phyloP scores from a whole-genome alignment of 2,113 vertebrate genomes.

The Leptobrachium ailaonicum region DNA sequence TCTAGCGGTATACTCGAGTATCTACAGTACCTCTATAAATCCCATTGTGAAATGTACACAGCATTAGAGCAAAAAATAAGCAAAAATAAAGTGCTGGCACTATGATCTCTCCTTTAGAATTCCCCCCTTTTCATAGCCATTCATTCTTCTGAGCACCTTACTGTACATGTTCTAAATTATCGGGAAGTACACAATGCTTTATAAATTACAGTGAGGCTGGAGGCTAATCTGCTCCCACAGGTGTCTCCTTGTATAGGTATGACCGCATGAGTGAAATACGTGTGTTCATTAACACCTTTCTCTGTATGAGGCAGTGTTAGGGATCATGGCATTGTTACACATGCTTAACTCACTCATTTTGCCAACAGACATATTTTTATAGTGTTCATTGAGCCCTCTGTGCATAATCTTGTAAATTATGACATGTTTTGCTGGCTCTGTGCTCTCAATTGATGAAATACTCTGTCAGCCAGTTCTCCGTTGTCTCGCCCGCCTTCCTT shows the following conservation, averaged over 20 bases:
- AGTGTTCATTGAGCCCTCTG: neutral
- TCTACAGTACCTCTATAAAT: too few species aligned
- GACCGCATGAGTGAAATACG: conserved; percentile 25
- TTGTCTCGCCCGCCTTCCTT: conserved; percentile 4
- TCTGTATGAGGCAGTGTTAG: neutral
- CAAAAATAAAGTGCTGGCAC: too few species aligned
- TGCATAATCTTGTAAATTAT: neutral
- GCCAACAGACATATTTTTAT: neutral
- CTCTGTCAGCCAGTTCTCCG: conserved; percentile 3
- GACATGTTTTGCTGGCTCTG: neutral
- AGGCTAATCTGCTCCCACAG: neutral
- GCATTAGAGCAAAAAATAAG: too few species aligned
- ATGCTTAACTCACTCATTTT: conserved; percentile 7
- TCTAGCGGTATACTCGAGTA: too few species aligned
- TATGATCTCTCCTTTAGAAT: too few species aligned
- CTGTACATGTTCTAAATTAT: too few species aligned
- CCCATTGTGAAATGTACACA: too few species aligned
- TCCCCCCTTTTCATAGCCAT: too few species aligned
- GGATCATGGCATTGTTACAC: conserved; percentile 4
- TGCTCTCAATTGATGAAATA: neutral
- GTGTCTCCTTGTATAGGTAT: conserved; percentile 13
- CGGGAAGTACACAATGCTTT: too few species aligned
- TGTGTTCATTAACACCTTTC: conserved; percentile 18
- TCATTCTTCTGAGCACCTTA: too few species aligned
- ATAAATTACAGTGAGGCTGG: too few species aligned